phyloP scores from a whole-genome alignment of 2,113 vertebrate genomes.

The Edolisoma coerulescens region DNA sequence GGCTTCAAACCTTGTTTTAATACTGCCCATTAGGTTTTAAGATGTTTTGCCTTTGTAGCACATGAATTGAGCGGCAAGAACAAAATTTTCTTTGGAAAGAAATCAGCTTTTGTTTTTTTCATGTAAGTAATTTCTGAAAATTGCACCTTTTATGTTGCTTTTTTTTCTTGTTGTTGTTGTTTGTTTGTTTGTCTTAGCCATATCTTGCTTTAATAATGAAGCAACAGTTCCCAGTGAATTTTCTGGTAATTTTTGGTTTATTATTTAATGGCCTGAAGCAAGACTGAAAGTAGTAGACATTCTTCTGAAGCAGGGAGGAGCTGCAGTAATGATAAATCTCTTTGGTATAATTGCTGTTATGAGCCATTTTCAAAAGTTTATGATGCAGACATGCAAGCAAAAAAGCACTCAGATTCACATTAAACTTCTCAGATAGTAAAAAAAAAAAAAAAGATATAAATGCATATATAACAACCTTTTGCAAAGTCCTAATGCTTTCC shows the following conservation, averaged over 20 bases:
- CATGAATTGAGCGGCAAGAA: neutral
- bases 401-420: neutral
- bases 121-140: neutral
- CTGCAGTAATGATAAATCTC: neutral
- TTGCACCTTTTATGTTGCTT: neutral
- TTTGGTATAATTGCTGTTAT: neutral
- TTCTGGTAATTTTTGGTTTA: slow-evolving; percentile 32
- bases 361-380: slow-evolving; percentile 25
- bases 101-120: neutral
- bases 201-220: neutral
- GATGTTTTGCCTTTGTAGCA: neutral
- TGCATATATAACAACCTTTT: neutral
- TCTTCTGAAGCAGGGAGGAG: neutral
- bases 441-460: neutral
- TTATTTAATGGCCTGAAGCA: neutral
- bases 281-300: neutral
- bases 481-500: neutral
- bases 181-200: neutral
- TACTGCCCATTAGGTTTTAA: neutral
- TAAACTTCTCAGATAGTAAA: neutral
- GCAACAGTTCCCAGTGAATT: neutral
- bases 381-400: neutral
- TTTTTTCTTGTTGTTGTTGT: neutral
- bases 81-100: neutral
- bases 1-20: neutral